Evolutionary conservation across 2,113 vertebrate species (phyloP).

Genomic region (Lepus europaeus): DNA sequence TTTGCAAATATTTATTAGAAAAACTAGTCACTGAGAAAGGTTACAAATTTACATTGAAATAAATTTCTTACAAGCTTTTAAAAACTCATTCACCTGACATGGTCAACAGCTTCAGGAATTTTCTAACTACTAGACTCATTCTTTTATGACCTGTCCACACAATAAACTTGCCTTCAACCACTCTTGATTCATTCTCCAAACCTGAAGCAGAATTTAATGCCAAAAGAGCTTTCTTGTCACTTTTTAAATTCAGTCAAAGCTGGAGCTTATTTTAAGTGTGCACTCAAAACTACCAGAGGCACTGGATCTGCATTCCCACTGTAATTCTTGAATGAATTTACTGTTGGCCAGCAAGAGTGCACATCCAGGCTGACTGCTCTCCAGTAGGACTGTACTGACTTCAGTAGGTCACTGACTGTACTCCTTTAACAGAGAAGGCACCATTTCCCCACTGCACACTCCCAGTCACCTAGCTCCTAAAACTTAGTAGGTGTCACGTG

Average conservation of each 20-base stretch:
- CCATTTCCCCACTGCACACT: neutral
- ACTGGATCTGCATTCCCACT: neutral
- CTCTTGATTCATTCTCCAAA: neutral
- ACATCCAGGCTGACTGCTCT: neutral
- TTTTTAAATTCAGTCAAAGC: constrained; percentile 39
- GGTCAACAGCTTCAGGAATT: constrained; percentile 18
- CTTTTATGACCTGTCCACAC: constrained; percentile 31
- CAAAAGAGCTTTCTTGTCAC: neutral
- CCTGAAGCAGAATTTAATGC: neutral
- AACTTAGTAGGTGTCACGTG: neutral
- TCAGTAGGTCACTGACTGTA: neutral
- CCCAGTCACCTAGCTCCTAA: neutral
- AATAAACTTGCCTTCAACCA: neutral
- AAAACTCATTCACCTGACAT: constrained; percentile 23
- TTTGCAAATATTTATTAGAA: constrained; percentile 34
- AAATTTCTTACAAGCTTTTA: neutral
- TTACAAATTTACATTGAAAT: constrained; percentile 19
- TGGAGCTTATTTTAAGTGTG: neutral
- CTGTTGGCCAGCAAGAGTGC: neutral
- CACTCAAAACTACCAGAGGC: neutral
- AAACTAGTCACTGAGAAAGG: constrained; percentile 49
- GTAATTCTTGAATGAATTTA: neutral
- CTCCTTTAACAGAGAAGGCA: neutral
- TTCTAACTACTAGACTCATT: neutral
- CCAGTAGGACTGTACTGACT: neutral